phyloP scores from a whole-genome alignment of 2,113 vertebrate species.

The Piprites chloris region DNA sequence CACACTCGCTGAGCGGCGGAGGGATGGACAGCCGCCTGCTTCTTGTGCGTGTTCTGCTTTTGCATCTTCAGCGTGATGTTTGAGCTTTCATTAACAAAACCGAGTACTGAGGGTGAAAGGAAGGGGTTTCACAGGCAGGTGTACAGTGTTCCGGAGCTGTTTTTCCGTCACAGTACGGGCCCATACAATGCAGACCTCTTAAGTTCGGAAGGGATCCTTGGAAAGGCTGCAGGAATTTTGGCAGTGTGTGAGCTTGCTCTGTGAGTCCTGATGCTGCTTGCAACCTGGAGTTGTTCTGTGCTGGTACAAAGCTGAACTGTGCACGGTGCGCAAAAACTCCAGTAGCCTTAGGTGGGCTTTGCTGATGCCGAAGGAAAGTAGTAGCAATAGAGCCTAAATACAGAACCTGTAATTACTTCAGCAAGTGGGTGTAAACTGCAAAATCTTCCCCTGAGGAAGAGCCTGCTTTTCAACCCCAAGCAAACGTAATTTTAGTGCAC shows the following conservation, averaged over 20 bases:
- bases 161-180: accelerated
- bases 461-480: background rate
- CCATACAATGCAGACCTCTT: accelerated
- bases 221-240: background rate
- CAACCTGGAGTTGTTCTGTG: background rate
- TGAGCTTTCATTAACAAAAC: accelerated
- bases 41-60: accelerated
- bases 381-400: background rate
- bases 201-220: background rate
- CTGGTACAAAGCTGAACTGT: background rate
- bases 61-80: accelerated
- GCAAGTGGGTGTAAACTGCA: background rate
- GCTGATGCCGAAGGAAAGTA: background rate
- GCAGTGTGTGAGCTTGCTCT: background rate
- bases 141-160: background rate
- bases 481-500: accelerated
- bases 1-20: accelerated
- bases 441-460: background rate
- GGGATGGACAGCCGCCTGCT: accelerated
- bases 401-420: background rate
- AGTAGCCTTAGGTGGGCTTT: background rate
- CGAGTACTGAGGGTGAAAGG: accelerated
- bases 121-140: background rate
- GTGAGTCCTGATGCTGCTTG: background rate
- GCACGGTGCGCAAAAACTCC: background rate